phyloP scores from a whole-genome alignment of 2,888 invertebrate genomes.

The Entomobrya multifasciata region DNA sequence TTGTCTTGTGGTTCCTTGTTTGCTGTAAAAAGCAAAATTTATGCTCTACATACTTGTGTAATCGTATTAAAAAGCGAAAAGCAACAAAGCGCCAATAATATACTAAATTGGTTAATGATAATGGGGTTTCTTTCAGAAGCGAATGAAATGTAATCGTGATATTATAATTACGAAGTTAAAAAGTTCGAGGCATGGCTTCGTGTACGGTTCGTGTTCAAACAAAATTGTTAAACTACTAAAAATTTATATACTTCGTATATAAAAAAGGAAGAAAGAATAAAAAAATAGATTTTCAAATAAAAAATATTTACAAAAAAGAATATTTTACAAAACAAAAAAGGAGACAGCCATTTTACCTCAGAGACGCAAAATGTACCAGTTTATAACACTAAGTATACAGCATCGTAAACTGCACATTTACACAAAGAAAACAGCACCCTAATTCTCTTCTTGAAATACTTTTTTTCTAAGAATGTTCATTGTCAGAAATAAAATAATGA shows the following conservation, averaged over 20 bases:
- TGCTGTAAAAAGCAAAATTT: neutral
- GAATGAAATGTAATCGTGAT: slow-evolving; percentile 50
- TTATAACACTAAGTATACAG: neutral
- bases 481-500: neutral
- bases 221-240: neutral
- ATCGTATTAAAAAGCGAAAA: neutral
- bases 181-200: slow-evolving; percentile 50
- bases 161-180: slow-evolving; percentile 32
- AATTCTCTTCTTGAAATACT: no score
- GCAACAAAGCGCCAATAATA: slow-evolving; percentile 40
- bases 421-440: neutral
- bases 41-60: slow-evolving; percentile 12
- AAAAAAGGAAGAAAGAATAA: neutral
- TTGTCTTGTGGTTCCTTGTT: slow-evolving; percentile 12
- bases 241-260: no score
- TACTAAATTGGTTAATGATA: slow-evolving; percentile 25
- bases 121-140: slow-evolving; percentile 50
- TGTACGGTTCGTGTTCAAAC: slow-evolving; percentile 53
- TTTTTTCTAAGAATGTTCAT: neutral
- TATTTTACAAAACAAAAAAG: slow-evolving; percentile 53
- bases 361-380: neutral
- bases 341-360: slow-evolving; percentile 44
- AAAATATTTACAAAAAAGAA: neutral
- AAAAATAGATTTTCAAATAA: neutral
- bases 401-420: neutral